These are phyloP conservation scores for Drosophila monieri DNA, from an alignment of 2,888 invertebrate genomes.

Conservation along the genomic window DNA sequence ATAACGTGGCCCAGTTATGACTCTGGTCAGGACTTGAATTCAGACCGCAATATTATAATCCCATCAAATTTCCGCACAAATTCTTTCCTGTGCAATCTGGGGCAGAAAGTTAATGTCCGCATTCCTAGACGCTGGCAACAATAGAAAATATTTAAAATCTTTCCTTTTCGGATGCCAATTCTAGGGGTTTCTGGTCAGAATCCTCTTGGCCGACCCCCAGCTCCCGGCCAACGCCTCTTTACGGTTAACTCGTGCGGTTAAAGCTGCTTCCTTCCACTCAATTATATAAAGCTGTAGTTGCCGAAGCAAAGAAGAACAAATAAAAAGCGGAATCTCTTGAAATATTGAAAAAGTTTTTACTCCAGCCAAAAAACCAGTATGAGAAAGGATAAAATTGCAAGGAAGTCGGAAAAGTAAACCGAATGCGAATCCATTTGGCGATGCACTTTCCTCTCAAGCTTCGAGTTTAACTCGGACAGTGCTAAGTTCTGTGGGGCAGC, in stretches of 20 bases:
- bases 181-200: constrained; percentile 10
- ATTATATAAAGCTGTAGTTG: constrained; percentile 58
- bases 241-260: constrained; percentile 61
- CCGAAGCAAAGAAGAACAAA: constrained; percentile 20
- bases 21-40: background rate
- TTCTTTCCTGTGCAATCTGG: constrained; percentile 5
- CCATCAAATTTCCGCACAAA: constrained; percentile 8
- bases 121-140: constrained; percentile 7
- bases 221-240: constrained; percentile 13
- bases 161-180: constrained; percentile 4
- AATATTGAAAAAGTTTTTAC: constrained; percentile 58
- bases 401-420: constrained; percentile 30
- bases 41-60: constrained; percentile 22
- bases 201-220: background rate
- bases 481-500: constrained; percentile 11
- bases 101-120: constrained; percentile 3
- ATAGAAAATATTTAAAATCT: constrained; percentile 24
- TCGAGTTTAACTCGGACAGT: constrained; percentile 22
- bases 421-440: constrained; percentile 41
- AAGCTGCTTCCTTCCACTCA: constrained; percentile 63
- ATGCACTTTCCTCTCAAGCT: constrained; percentile 20
- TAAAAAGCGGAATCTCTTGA: constrained; percentile 44
- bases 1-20: background rate
- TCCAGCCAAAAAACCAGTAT: constrained; percentile 18
- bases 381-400: constrained; percentile 3